These are phyloP conservation scores for Sebastes fasciatus DNA, from an alignment of 2,113 vertebrate genomes.

Conservation along the genomic window DNA sequence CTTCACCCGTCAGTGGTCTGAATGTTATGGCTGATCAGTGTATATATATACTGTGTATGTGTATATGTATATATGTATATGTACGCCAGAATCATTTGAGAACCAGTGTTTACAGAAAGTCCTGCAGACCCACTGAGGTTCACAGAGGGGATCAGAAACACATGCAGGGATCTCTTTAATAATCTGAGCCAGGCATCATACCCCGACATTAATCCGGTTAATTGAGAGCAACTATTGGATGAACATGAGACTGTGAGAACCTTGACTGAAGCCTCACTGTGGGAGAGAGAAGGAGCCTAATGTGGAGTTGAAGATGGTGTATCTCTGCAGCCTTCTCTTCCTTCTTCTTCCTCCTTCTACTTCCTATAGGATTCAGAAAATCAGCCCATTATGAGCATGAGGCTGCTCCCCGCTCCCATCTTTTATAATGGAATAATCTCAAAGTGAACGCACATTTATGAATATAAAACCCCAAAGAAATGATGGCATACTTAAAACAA, in stretches of 20 bases:
- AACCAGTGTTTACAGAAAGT: background rate
- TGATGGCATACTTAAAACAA: background rate
- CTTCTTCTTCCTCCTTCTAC: background rate
- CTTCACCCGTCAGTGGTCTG: too few species aligned
- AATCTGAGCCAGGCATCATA: constrained; percentile 2
- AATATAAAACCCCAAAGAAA: background rate
- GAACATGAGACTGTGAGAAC: constrained; percentile 5
- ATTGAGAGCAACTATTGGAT: constrained; percentile 7
- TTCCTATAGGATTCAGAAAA: background rate
- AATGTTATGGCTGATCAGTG: too few species aligned
- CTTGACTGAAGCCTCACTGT: background rate
- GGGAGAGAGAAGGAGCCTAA: background rate
- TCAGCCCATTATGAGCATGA: background rate
- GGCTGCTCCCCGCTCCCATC: background rate
- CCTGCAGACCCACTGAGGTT: background rate
- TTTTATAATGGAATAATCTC: background rate
- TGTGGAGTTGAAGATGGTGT: background rate
- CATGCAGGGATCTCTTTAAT: constrained; percentile 14
- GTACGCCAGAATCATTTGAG: background rate
- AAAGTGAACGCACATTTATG: background rate
- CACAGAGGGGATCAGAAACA: background rate
- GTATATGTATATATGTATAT: background rate
- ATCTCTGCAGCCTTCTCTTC: background rate
- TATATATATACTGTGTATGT: too few species aligned
- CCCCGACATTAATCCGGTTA: constrained; percentile 14